Evolutionary conservation across 2,113 vertebrate species (phyloP), one percentile per base, ranked within the genome.

Genomic region (Probosciger aterrimus): DNA sequence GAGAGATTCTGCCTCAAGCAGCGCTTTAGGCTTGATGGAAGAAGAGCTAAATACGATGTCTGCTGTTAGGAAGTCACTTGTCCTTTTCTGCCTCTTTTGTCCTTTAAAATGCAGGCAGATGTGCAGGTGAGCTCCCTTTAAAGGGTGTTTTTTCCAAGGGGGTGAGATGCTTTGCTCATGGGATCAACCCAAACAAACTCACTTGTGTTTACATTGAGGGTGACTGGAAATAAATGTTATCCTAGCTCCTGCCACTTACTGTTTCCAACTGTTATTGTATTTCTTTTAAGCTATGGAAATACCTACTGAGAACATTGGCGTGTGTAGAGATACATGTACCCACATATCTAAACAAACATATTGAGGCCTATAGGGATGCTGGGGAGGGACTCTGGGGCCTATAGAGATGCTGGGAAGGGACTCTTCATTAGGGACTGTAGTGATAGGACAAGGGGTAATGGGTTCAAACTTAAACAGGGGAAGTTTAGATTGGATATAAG

Each of bases 291-390:
- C 37, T n/a, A 17, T 35, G 44, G 22, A 28, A 90, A 53, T 22
- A 5, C 20, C 63, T 35, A 8, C 4, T 1, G 3, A 63, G 27
- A 75, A 16, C n/a, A 2, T 0, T 11, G 74, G 49, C 17, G 46
- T 14, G 53, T 7, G 5, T 59, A 31, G 6, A 65, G 41, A n/a
- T 5, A 11, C 12, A 2, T 0, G 33, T n/a, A 46, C 44, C 24
- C 76, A 31, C 9, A 11, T 13, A 30, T 4, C 35, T 49, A 71
- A 35, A 35, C 59, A 55, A 53, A 44, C 16, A 39, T 6, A 39
- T 39, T 39, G 39, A 10, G 39, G 39, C 39, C 39, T 39, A 39
- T 39, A 39, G 10, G 39, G 10, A 39, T 39, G 39, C 39, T 39
- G 39, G 39, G 39, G 39, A 39, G 39, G 39, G 39, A 39, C 39